Percentiles rank a stretch among this genome's conserved stretches.
Conservation (phyloP, 2,888 invertebrate species). For the Gastracanthus pulcherrimus region DNA sequence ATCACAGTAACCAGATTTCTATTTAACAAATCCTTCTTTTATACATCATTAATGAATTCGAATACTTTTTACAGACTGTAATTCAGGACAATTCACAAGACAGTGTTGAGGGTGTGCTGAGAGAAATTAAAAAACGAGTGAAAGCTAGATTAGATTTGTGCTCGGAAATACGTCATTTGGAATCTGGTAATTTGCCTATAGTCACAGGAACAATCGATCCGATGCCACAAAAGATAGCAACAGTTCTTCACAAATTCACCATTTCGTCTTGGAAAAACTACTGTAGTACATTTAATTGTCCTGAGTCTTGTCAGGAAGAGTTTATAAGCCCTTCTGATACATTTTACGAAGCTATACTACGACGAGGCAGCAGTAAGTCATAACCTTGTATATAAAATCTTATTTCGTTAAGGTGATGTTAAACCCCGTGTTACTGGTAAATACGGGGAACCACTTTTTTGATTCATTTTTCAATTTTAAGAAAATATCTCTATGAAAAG, state of each 20-base stretch:
- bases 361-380: conserved; percentile 84
- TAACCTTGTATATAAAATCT: neutral
- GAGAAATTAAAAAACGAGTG: conserved; percentile 86
- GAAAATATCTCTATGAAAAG: too few relatives aligned
- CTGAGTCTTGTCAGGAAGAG: conserved; percentile 75
- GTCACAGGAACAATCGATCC: conserved; percentile 65
- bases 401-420: too few relatives aligned
- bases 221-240: conserved; percentile 84
- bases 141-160: conserved; percentile 87
- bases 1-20: too few relatives aligned
- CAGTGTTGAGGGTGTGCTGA: conserved; percentile 87
- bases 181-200: conserved; percentile 79
- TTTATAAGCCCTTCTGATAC: conserved; percentile 83
- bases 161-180: conserved; percentile 84
- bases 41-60: conserved; percentile 12
- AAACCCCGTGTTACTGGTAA: too few relatives aligned
- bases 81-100: conserved; percentile 79
- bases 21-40: neutral
- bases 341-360: conserved; percentile 88
- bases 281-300: conserved; percentile 57
- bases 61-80: conserved; percentile 60
- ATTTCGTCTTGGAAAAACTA: conserved; percentile 73
- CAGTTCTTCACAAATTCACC: conserved; percentile 70
- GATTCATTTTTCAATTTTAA: too few relatives aligned
- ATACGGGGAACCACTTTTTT: too few relatives aligned